Evolutionary conservation across 1,140 invertebrate genomes (phyloP).

Genomic region (Macrostomum lignano): DNA sequence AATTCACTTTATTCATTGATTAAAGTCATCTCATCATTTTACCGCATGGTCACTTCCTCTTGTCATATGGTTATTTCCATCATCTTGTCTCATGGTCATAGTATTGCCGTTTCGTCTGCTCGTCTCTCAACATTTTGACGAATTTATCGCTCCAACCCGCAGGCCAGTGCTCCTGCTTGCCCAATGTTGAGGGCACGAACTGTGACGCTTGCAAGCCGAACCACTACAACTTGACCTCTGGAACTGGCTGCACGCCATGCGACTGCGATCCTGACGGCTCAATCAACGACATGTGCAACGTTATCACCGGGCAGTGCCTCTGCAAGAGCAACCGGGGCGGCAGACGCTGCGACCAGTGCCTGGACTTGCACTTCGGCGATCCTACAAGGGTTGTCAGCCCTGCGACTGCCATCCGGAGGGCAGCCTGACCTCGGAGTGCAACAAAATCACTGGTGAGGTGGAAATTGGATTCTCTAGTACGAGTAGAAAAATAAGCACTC

Average conservation of each 20-base stretch:
- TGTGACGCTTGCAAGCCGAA: slow-evolving; percentile 62
- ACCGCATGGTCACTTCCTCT: no score
- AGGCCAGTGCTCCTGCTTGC: slow-evolving; percentile 64
- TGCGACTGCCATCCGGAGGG: slow-evolving; percentile 66
- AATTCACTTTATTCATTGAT: no score
- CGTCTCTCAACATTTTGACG: no score
- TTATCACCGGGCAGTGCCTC: slow-evolving; percentile 57
- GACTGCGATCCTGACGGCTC: no score
- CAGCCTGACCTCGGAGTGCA: slow-evolving; percentile 43
- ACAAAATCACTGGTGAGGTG: slow-evolving; percentile 23
- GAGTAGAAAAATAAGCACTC: no score
- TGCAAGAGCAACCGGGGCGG: slow-evolving; percentile 73
- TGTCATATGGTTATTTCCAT: no score
- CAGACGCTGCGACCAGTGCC: slow-evolving; percentile 67
- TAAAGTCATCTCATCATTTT: no score
- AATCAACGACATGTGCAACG: no score
- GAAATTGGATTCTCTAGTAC: no score
- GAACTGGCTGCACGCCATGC: slow-evolving; percentile 55
- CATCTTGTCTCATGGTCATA: no score
- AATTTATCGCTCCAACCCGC: no score
- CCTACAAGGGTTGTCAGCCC: slow-evolving; percentile 40
- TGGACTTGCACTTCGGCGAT: slow-evolving; percentile 68
- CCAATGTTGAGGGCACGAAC: slow-evolving; percentile 58
- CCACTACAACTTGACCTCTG: slow-evolving; percentile 57
- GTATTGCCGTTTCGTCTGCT: no score